Evolutionary conservation across 2,113 vertebrate genomes (phyloP).

Genomic region (Pogonocichla stellata): DNA sequence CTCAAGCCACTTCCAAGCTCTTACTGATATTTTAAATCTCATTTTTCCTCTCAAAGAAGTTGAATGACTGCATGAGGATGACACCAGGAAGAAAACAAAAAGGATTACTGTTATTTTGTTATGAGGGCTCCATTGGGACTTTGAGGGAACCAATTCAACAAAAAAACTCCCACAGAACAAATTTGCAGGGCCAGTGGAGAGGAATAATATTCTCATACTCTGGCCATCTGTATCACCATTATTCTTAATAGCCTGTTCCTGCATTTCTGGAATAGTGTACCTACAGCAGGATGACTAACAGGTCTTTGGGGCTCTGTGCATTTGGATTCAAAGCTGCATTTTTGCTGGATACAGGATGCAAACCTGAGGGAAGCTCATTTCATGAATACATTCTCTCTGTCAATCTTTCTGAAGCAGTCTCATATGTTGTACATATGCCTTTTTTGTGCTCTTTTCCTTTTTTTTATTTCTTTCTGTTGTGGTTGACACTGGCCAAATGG

Average conservation of each 20-base stretch:
- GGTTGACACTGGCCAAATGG: neutral
- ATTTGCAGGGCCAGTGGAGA: neutral
- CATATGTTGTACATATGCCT: neutral
- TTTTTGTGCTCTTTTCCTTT: neutral
- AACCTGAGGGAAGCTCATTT: neutral
- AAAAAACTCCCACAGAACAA: neutral
- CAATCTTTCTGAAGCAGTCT: neutral
- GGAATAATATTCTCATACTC: neutral
- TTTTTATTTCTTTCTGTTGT: neutral
- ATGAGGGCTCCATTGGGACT: neutral
- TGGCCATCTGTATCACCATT: neutral
- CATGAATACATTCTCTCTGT: neutral
- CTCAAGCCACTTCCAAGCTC: neutral
- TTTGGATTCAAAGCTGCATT: neutral
- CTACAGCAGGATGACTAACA: neutral
- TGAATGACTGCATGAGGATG: neutral
- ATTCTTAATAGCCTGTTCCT: neutral
- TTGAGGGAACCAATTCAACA: neutral
- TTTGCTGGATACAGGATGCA: neutral
- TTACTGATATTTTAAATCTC: neutral
- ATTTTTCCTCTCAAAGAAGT: neutral
- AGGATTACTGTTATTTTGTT: neutral
- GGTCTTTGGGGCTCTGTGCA: neutral
- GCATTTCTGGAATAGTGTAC: neutral
- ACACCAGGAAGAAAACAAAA: neutral